Percentiles rank a stretch among this genome's conserved stretches.
Conservation (phyloP, 2,888 invertebrate species). For the Volucella inanis region DNA sequence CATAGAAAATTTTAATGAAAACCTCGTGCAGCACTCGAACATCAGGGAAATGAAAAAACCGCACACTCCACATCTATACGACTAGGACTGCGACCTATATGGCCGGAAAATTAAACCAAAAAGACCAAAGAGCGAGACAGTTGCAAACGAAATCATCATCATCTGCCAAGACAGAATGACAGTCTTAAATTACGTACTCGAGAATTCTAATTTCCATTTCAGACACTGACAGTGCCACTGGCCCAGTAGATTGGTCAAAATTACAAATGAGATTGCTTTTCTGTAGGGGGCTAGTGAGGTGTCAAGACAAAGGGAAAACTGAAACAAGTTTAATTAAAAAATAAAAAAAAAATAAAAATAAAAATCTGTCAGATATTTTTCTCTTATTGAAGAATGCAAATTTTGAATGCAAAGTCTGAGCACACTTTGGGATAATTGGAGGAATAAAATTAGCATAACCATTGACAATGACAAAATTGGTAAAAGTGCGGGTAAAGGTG, state of each 20-base stretch:
- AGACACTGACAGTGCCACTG: slow-evolving; percentile 21
- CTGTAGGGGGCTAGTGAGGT: slow-evolving; percentile 1
- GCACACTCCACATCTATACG: slow-evolving; percentile 19
- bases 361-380: slow-evolving; percentile 21
- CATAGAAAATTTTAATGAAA: slow-evolving; percentile 68
- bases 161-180: slow-evolving; percentile 71
- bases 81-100: slow-evolving; percentile 40
- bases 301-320: slow-evolving; percentile 14
- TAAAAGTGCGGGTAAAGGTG: too few relatives aligned
- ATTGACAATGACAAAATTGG: not conserved
- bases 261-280: slow-evolving; percentile 65
- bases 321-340: slow-evolving; percentile 63
- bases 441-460: slow-evolving; percentile 32
- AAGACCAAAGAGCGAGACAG: slow-evolving; percentile 21
- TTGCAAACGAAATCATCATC: slow-evolving; percentile 37
- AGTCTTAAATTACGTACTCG: slow-evolving; percentile 69
- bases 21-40: slow-evolving; percentile 48
- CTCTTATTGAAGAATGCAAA: slow-evolving; percentile 36
- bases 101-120: slow-evolving; percentile 44
- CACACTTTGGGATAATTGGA: slow-evolving; percentile 16
- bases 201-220: slow-evolving; percentile 67
- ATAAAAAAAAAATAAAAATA: slow-evolving; percentile 20
- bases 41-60: slow-evolving; percentile 64
- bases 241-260: slow-evolving; percentile 58
- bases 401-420: slow-evolving; percentile 33